Evolutionary conservation across 2,797 vertebrate species (phyloP), one percentile per base, ranked within the genome.

Genomic region (Poliocrania exsul): DNA sequence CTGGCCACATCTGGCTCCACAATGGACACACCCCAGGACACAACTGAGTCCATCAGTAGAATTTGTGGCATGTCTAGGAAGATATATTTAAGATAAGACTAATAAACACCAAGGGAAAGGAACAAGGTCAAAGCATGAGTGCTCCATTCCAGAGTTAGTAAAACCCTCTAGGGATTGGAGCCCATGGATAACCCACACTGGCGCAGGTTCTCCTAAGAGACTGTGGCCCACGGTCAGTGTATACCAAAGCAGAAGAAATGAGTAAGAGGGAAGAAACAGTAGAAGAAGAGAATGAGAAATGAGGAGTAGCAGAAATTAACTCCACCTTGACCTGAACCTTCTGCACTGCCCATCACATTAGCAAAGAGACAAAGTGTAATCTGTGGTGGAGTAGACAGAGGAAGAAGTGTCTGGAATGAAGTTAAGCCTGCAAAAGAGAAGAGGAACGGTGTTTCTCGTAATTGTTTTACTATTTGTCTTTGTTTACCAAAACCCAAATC

Each of bases 171-270:
- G 35, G 20, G 28, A 25, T 9, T 37, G 12, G 3, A 83, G 14
- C 9, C 13, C 8, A 8, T 15, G 11, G 16, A 56, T 35, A 65
- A 42, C 3, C 11, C 19, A 57, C 29, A 44, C 1, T 44, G 33
- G 21, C 58, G 35, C 19, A 44, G 6, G 9, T 35, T 73, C 19
- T 26, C 28, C 31, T 50, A 42, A 47, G 7, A 54, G 13, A 20
- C 44, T 35, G 4, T 10, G 40, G 20, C 3, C 12, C 14, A 18
- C 6, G 7, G 6, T 10, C 16, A 65, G 20, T 1, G 3, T 9
- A 51, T 17, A 56, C 18, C 46, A 83, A 51, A 61, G 26, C 29
- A 70, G 44, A 77, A 21, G 6, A 69, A 82, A 33, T 5, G 1
- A 62, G 7, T 33, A 70, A 82, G 12, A 80, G 29, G 18, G 16